These are phyloP conservation scores for Epizoanthus ramosus DNA, from an alignment of 92 coral and sea anemone species.

Conservation along the genomic window DNA sequence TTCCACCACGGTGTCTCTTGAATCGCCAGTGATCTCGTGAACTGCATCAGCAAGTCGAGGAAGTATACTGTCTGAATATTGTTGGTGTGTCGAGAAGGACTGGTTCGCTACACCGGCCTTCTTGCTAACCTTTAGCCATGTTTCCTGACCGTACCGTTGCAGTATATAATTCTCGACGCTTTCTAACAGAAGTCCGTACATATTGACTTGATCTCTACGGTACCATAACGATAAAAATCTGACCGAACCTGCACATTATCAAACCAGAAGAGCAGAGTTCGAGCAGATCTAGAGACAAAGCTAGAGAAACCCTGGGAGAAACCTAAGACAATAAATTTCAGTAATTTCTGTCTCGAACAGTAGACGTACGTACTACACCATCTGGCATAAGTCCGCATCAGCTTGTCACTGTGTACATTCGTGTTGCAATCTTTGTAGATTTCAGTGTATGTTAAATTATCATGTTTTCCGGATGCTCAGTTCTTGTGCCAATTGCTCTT, in stretches of 20 bases:
- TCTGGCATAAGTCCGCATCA: neutral
- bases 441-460: neutral
- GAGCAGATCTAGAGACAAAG: no score
- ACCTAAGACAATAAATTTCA: neutral
- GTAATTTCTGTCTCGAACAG: neutral
- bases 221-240: neutral
- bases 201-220: neutral
- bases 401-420: neutral
- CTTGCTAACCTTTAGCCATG: conserved; percentile 75
- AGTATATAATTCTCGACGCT: conserved; percentile 59
- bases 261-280: neutral
- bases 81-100: conserved; percentile 61
- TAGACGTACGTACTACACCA: no score
- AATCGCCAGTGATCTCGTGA: conserved; percentile 64
- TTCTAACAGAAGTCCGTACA: conserved; percentile 79
- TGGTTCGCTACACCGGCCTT: conserved; percentile 57
- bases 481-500: neutral
- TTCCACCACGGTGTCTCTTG: conserved; percentile 50
- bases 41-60: conserved; percentile 57
- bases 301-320: no score
- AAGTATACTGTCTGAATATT: conserved; percentile 70
- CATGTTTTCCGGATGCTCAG: neutral
- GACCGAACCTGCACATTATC: neutral
- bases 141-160: conserved; percentile 67
- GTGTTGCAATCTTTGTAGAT: neutral